These are phyloP conservation scores for Chymomyza amoena DNA, from an alignment of 2,888 invertebrate species.

Conservation along the genomic window DNA sequence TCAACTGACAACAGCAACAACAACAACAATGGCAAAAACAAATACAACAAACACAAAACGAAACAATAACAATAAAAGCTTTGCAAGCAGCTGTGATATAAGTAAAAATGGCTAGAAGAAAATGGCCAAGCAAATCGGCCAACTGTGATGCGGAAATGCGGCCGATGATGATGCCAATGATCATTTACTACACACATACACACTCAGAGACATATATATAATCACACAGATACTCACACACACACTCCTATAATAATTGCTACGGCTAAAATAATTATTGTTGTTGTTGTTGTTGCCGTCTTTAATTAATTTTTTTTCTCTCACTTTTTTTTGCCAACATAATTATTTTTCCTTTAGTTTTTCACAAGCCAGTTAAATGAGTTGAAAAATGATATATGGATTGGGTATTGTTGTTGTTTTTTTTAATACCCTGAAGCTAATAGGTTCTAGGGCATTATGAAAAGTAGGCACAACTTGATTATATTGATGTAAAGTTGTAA, in stretches of 20 bases:
- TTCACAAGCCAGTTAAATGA: conserved; percentile 58
- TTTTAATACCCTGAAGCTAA: conserved; percentile 26
- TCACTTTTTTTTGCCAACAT: conserved; percentile 35
- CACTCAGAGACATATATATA: background rate
- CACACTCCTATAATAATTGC: conserved; percentile 19
- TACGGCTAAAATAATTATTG: conserved; percentile 29
- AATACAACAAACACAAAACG: conserved; percentile 8
- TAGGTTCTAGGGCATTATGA: background rate
- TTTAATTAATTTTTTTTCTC: conserved; percentile 53
- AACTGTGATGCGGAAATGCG: background rate
- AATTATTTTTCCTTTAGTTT: conserved; percentile 42
- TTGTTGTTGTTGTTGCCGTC: conserved; percentile 28
- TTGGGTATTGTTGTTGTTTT: conserved; percentile 21
- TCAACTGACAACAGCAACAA: conserved; percentile 32
- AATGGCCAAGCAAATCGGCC: background rate
- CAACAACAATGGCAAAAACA: conserved; percentile 24
- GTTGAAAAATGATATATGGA: conserved; percentile 63
- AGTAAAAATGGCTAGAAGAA: background rate
- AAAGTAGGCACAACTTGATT: too few species aligned
- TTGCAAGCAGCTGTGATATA: background rate
- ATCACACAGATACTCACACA: background rate
- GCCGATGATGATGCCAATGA: background rate
- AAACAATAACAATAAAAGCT: background rate
- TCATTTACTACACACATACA: background rate
- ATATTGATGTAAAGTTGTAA: too few species aligned